These are phyloP conservation scores for Argynnis bischoffii DNA, from an alignment of 2,888 invertebrate species.

Conservation along the genomic window DNA sequence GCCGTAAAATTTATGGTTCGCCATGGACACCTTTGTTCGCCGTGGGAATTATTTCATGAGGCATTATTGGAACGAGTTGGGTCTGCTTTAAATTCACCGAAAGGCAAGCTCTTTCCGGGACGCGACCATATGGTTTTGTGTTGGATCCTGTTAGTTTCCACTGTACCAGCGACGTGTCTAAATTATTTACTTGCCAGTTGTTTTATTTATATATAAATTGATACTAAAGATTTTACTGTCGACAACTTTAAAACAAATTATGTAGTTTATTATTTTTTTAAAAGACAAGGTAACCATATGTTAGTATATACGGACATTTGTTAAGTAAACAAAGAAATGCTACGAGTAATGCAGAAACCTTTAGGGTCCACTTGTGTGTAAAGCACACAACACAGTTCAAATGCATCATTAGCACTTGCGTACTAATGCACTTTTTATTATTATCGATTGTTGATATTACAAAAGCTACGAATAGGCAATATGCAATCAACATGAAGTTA, in stretches of 20 bases:
- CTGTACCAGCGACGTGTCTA: neutral
- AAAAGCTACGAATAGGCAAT: conserved; percentile 3
- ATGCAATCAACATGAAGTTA: neutral
- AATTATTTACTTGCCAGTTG: neutral
- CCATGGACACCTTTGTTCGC: conserved; percentile 59
- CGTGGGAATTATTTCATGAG: conserved; percentile 62
- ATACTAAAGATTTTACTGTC: neutral
- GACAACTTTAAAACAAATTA: too few species aligned
- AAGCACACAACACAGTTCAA: conserved; percentile 11
- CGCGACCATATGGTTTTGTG: conserved; percentile 16
- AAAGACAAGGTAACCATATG: too few species aligned
- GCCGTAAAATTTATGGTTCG: conserved; percentile 68
- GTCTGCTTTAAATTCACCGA: conserved; percentile 61
- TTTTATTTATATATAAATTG: neutral
- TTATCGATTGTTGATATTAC: conserved; percentile 1
- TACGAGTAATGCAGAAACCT: conserved; percentile 9
- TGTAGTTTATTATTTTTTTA: neutral
- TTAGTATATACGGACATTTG: neutral
- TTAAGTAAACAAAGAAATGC: conserved; percentile 8
- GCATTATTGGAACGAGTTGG: conserved; percentile 42
- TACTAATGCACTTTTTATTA: conserved; percentile 14
- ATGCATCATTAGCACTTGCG: conserved; percentile 11
- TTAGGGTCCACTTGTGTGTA: neutral
- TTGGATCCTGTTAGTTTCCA: conserved; percentile 9
- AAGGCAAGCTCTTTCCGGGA: conserved; percentile 47